phyloP scores from a whole-genome alignment of 2,888 invertebrate species.

The Cephus pygmeus region DNA sequence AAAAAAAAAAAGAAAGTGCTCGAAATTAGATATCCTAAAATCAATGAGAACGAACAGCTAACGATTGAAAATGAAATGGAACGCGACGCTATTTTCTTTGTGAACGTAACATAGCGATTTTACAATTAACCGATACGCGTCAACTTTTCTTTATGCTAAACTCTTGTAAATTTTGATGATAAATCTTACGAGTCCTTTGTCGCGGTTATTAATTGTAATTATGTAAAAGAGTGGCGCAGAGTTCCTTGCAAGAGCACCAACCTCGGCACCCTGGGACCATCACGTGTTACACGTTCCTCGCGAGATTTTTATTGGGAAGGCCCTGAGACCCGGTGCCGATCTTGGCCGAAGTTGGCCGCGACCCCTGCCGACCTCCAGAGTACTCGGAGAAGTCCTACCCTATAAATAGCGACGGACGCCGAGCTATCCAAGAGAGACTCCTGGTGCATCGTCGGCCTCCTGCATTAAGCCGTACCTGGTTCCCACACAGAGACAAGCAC shows the following conservation, averaged over 20 bases:
- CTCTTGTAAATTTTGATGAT: constrained; percentile 31
- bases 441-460: constrained; percentile 2
- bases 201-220: neutral
- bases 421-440: constrained; percentile 4
- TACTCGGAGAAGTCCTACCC: constrained; percentile 1
- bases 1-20: neutral
- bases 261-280: neutral
- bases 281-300: neutral
- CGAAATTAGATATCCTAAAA: neutral
- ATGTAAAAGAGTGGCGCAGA: neutral
- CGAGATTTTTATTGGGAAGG: neutral
- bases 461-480: constrained; percentile 41
- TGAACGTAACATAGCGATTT: neutral
- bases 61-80: neutral
- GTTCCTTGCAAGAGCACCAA: neutral
- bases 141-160: constrained; percentile 62
- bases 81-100: neutral
- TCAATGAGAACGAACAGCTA: neutral
- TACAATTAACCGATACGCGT: constrained; percentile 15
- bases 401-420: neutral
- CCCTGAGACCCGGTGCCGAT: neutral
- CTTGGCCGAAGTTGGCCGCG: neutral
- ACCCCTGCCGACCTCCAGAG: neutral
- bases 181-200: neutral
- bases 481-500: constrained; percentile 31